A percentile compares a stretch with the other conserved stretches of the same genome.
phyloP scores from a whole-genome alignment of 2,113 vertebrate genomes.

The Sylvia atricapilla region DNA sequence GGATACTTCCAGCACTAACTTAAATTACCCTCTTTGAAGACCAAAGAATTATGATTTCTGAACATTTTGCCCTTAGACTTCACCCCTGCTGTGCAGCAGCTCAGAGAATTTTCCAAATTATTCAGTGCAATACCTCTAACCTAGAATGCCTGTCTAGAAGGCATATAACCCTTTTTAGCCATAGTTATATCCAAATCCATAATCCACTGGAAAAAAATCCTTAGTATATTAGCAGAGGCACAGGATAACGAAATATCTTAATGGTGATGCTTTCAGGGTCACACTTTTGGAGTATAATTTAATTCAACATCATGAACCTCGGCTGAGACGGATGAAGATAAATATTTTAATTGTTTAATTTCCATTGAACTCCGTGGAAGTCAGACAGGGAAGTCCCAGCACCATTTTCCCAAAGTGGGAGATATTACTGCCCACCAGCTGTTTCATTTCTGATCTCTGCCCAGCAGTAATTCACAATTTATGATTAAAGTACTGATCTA shows the following conservation, averaged over 20 bases:
- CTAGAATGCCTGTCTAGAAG: neutral
- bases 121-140: neutral
- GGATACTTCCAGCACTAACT: neutral
- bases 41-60: neutral
- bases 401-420: neutral
- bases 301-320: neutral
- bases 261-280: neutral
- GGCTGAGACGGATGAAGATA: neutral
- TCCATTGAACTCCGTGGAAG: neutral
- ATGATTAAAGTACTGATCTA: neutral
- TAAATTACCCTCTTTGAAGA: neutral
- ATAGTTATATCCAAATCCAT: neutral
- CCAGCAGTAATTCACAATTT: neutral
- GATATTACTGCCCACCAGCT: neutral
- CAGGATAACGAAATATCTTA: neutral
- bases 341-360: neutral
- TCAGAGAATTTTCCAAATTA: neutral
- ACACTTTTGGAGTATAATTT: neutral
- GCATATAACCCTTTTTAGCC: neutral
- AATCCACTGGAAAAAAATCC: neutral
- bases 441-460: neutral
- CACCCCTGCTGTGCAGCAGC: neutral
- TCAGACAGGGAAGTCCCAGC: neutral
- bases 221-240: neutral
- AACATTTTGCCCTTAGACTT: neutral